Percentiles rank a stretch among this genome's conserved stretches.
Conservation (phyloP, 64 coral and sea anemone genomes). For the Montipora capricornis region DNA sequence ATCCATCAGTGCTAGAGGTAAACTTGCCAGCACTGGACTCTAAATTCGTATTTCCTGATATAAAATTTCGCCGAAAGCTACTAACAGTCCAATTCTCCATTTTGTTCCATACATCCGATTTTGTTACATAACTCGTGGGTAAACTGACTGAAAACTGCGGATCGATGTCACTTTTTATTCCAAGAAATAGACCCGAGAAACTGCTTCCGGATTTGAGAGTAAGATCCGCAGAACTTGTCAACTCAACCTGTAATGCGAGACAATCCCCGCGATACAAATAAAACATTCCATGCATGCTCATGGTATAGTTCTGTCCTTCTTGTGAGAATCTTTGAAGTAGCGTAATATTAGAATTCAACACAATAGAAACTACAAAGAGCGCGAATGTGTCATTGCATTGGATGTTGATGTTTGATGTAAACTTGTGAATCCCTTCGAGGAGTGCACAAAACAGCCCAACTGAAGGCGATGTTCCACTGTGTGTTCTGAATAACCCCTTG, state of each 20-base stretch:
- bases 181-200: slow-evolving; percentile 35
- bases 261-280: slow-evolving; percentile 24
- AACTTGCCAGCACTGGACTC: neutral
- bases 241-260: neutral
- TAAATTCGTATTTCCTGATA: neutral
- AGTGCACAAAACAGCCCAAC: slow-evolving; percentile 32
- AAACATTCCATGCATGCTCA: slow-evolving; percentile 22
- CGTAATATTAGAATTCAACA: slow-evolving; percentile 11
- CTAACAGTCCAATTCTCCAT: neutral
- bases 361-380: neutral
- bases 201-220: neutral
- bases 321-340: neutral
- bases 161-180: neutral
- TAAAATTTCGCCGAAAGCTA: neutral
- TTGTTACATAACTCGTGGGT: neutral
- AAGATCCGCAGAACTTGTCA: neutral
- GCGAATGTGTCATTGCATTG: neutral
- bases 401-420: slow-evolving; percentile 21
- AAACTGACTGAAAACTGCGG: slow-evolving; percentile 24
- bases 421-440: slow-evolving; percentile 22
- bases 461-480: slow-evolving; percentile 24
- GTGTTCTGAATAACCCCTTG: slow-evolving; percentile 13
- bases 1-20: neutral
- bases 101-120: neutral
- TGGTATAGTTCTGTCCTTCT: neutral